phyloP scores from a whole-genome alignment of 2,888 invertebrate genomes.

The Zaprionus lineosus region DNA sequence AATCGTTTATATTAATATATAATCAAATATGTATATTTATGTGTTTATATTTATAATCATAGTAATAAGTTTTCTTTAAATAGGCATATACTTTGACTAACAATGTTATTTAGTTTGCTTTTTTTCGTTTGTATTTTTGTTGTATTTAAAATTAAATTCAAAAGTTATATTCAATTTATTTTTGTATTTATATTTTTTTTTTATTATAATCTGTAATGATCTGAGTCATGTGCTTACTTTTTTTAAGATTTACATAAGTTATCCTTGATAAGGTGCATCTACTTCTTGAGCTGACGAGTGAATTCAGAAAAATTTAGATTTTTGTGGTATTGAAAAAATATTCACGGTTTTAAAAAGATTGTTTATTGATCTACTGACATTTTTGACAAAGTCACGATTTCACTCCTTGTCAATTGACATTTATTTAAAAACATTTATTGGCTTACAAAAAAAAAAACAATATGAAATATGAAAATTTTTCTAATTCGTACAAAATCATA shows the following conservation, averaged over 20 bases:
- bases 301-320: too few species aligned
- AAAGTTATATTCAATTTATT: constrained; percentile 27
- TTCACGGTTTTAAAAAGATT: background rate
- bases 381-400: too few species aligned
- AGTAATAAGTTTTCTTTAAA: background rate
- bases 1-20: constrained; percentile 10
- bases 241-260: constrained; percentile 25
- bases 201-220: background rate
- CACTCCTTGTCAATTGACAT: constrained; percentile 31
- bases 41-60: constrained; percentile 14
- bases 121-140: constrained; percentile 4
- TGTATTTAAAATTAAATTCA: constrained; percentile 18
- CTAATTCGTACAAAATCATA: background rate
- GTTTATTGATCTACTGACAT: background rate
- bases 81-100: constrained; percentile 16
- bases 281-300: background rate
- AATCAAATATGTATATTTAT: constrained; percentile 1
- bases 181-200: constrained; percentile 1
- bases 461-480: constrained; percentile 10
- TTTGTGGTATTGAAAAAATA: too few species aligned
- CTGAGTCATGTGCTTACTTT: constrained; percentile 1
- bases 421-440: constrained; percentile 31
- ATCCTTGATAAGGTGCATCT: constrained; percentile 26
- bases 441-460: constrained; percentile 24
- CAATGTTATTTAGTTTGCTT: constrained; percentile 10